These are phyloP conservation scores for Carabus problematicus DNA, from an alignment of 2,888 invertebrate species.

Conservation along the genomic window DNA sequence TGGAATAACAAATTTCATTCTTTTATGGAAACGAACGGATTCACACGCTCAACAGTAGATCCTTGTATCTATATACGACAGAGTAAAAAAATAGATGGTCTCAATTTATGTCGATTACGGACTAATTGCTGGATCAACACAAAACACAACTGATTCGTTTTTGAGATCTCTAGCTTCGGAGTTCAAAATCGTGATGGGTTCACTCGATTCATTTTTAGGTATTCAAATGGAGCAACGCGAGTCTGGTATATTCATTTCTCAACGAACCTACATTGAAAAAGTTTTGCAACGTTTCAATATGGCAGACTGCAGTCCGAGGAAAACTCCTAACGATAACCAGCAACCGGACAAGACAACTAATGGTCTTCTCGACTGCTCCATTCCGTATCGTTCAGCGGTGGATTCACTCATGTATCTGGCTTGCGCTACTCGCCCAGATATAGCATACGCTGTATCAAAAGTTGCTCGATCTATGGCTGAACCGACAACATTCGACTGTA, in stretches of 20 bases:
- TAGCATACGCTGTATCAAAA: conserved; percentile 45
- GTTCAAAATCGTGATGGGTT: conserved; percentile 7
- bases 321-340: conserved; percentile 43
- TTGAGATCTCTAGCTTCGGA: conserved; percentile 2
- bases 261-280: conserved; percentile 44
- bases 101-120: too few relatives aligned
- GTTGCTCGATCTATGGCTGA: conserved; percentile 42
- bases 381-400: conserved; percentile 19
- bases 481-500: conserved; percentile 17
- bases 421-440: conserved; percentile 44
- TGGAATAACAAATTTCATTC: conserved; percentile 10
- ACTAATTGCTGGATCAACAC: too few relatives aligned
- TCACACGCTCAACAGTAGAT: conserved; percentile 33
- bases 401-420: conserved; percentile 43
- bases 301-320: conserved; percentile 43
- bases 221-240: conserved; percentile 46
- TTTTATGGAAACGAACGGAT: conserved; percentile 31
- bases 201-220: conserved; percentile 37
- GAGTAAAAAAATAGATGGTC: conserved; percentile 28
- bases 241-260: conserved; percentile 44
- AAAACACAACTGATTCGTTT: too few relatives aligned
- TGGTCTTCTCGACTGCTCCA: conserved; percentile 26
- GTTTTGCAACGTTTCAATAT: too few relatives aligned
- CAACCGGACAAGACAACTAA: conserved; percentile 28
- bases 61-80: conserved; percentile 32